Evolutionary conservation across 23 tunicate species (phyloP).

Genomic region (Oikopleura vanhoeffeni): DNA sequence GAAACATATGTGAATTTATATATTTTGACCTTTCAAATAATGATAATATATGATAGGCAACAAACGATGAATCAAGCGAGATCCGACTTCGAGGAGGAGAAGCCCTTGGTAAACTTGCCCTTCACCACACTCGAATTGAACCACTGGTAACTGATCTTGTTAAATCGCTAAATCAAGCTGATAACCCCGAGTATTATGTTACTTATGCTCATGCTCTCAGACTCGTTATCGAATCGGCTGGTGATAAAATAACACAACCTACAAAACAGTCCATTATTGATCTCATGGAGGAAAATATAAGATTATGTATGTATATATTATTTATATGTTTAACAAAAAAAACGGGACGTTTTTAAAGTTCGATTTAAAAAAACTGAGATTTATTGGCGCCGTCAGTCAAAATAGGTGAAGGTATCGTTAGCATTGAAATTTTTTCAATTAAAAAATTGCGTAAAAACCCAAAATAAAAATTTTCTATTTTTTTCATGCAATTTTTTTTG

Average conservation of each 20-base stretch:
- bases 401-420: too few species aligned
- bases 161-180: conserved; percentile 25
- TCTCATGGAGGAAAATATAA: conserved; percentile 5
- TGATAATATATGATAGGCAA: neutral
- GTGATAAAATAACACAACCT: neutral
- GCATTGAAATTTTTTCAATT: too few species aligned
- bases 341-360: too few species aligned
- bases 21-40: too few species aligned
- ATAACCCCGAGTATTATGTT: conserved; percentile 22
- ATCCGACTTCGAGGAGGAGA: conserved; percentile 54
- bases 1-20: too few species aligned
- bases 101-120: conserved; percentile 44
- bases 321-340: neutral
- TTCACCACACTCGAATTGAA: conserved; percentile 48
- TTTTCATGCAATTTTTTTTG: too few species aligned
- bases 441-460: too few species aligned
- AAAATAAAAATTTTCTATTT: too few species aligned
- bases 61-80: conserved; percentile 38
- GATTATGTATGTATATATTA: neutral
- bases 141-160: conserved; percentile 52
- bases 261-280: neutral
- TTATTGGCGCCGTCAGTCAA: too few species aligned
- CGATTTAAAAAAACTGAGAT: too few species aligned
- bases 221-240: neutral
- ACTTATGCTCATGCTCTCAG: neutral